Evolutionary conservation across 2,888 invertebrate genomes (phyloP), one percentile per base, ranked within the genome.

Genomic region (Platycheirus rosarum): DNA sequence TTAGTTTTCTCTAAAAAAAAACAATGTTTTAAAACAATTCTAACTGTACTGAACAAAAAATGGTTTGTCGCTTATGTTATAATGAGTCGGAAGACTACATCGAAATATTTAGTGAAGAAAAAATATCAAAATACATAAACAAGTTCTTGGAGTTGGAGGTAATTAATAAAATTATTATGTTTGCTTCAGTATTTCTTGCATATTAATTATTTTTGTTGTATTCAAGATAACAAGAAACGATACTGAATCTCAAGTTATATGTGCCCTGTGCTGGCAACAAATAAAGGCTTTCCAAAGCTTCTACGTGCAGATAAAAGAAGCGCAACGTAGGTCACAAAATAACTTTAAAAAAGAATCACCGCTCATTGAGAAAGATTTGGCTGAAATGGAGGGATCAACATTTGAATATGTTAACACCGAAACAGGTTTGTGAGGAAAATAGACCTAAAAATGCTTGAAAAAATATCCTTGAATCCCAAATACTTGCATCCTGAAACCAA

Each of bases 221-320:
- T 40, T 2, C n/a, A 53, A 73, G 73, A 26, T 65, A 2, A 29
- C 16, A 11, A n/a, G 23, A 23, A 11, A 85, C 16, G 85, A 85
- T 76, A 53, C 57, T 8, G 40, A 82, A 3, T 73, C 85, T 2
- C 76, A 75, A 46, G 57, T 71, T 48, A 73, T 86, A 29, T 86
- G 86, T 16, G 13, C 20, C 8, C 7, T 55, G 6, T 86, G 86
- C 53, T 86, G 85, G 86, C 51, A 42, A 7, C 48, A 84, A 44
- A 46, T 85, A 4, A 66, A 85, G 6, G 62, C 6, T 44, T 85
- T 86, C 69, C 85, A 85, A 37, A 23, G 44, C 16, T 86, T 84
- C 62, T 85, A 78, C 23, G 35, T 26, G 6, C 57, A 46, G 9
- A 57, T 86, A 1, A 62, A 79, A 29, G 71, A 79, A 29, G 82